Evolutionary conservation across 2,113 vertebrate genomes (phyloP), one percentile per base, ranked within the genome.

Genomic region (Monarcha castaneiventris): DNA sequence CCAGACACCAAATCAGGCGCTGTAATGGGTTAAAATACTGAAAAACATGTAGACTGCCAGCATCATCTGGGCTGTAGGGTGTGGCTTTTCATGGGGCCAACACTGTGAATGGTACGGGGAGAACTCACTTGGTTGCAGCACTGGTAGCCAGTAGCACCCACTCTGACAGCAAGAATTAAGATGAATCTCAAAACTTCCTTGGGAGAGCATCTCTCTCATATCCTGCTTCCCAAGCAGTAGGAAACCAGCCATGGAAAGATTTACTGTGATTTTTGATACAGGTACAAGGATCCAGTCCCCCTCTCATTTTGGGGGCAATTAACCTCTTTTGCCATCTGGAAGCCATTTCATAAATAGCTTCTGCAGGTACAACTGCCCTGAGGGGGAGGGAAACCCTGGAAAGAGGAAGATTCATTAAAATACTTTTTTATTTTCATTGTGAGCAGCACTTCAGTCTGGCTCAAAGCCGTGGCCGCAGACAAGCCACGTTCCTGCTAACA

Each of bases 301-400:
- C 43, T 80, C 63, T 92, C 55, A 4, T 73, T 83, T 37, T 14
- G 17, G 29, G 77, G 73, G 32, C 30, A 44, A 41, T 51, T 80
- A 43, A 88, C 64, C 52, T 44, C 72, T 84, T 86, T 29, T 89
- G 69, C 82, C 92, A 90, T 94, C 93, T 95, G 88, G 93, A 96
- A 96, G 83, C 61, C 52, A 93, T 96, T 95, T 86, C 52, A 44
- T 52, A 92, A 96, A 96, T 81, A 72, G 52, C 62, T 96, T 93
- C 86, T 89, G 83, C 76, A 95, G 89, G 89, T 96, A 96, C 7
- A 58, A 43, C 43, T 90, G 72, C 75, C 75, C 55, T 56, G 73
- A 64, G 25, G 29, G 48, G 43, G 29, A 55, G 23, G 23, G 64
- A 90, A n/a, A 82, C 48, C 58, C 82, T 0, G 2, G 54, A 67